These are phyloP conservation scores for Sinohyriopsis cumingii DNA, from an alignment of 2,888 invertebrate species.

Conservation along the genomic window DNA sequence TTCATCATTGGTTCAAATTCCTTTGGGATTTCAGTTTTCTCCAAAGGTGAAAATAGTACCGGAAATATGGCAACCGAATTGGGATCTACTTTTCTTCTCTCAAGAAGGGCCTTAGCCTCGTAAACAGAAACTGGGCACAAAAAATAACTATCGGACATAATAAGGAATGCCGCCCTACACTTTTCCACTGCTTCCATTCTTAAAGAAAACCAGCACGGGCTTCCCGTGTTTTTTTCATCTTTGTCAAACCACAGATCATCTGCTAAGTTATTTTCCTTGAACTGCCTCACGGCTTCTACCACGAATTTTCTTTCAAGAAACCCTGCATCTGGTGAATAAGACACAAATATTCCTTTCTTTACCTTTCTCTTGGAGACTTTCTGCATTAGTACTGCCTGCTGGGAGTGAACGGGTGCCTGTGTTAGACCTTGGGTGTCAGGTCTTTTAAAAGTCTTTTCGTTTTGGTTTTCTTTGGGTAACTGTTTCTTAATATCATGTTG, in stretches of 20 bases:
- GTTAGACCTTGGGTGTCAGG: slow-evolving; percentile 1
- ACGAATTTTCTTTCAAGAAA: slow-evolving; percentile 68
- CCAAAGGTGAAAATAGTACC: slow-evolving; percentile 53
- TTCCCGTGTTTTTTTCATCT: slow-evolving; percentile 68
- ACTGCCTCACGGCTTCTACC: slow-evolving; percentile 64
- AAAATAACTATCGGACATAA: slow-evolving; percentile 68
- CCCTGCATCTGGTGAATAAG: slow-evolving; percentile 70
- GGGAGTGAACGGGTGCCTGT: background rate
- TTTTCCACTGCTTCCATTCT: slow-evolving; percentile 69
- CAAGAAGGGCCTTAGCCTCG: slow-evolving; percentile 65
- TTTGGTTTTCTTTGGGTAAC: slow-evolving; percentile 12
- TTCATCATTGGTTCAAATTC: slow-evolving; percentile 49
- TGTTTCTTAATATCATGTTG: slow-evolving; percentile 33
- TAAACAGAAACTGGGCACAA: slow-evolving; percentile 67
- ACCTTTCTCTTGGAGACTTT: slow-evolving; percentile 48
- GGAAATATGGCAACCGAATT: slow-evolving; percentile 61
- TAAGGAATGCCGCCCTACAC: slow-evolving; percentile 65
- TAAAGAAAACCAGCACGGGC: slow-evolving; percentile 68
- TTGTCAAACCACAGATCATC: slow-evolving; percentile 71
- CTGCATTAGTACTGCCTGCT: slow-evolving; percentile 11
- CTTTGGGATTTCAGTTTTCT: slow-evolving; percentile 58
- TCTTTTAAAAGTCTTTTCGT: slow-evolving; percentile 1
- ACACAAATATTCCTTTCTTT: slow-evolving; percentile 68
- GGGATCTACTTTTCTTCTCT: slow-evolving; percentile 52
- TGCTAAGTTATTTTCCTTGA: slow-evolving; percentile 69